phyloP scores from a whole-genome alignment of 2,797 vertebrate genomes.

The Gambelia wislizenii region DNA sequence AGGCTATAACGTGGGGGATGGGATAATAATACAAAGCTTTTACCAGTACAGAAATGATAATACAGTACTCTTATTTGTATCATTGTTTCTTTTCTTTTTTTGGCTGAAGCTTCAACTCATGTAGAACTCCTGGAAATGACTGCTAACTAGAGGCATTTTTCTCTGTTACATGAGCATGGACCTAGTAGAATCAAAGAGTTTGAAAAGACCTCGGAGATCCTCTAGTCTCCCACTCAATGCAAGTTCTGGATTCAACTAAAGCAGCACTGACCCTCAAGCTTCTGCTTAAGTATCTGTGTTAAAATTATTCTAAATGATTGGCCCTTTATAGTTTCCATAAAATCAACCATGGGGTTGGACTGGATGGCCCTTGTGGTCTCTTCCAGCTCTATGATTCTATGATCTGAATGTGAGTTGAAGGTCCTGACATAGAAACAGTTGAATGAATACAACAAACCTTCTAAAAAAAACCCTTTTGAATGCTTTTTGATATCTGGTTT shows the following conservation, averaged over 20 bases:
- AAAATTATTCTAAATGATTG: not conserved
- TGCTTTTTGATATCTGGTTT: not conserved
- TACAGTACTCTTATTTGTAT: not conserved
- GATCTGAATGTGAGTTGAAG: not conserved
- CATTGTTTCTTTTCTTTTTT: not conserved
- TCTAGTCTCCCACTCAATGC: not conserved
- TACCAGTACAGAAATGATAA: not conserved
- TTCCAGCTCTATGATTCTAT: too few relatives aligned
- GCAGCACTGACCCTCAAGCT: not conserved
- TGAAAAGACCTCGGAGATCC: not conserved
- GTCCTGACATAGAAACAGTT: not conserved
- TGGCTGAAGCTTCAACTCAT: not conserved
- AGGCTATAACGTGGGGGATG: conserved; percentile 11
- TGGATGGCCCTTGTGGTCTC: too few relatives aligned
- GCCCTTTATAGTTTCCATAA: not conserved
- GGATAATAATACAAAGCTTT: conserved; percentile 1
- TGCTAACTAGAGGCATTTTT: not conserved
- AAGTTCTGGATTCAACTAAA: not conserved
- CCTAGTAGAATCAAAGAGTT: not conserved
- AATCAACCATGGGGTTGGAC: too few relatives aligned
- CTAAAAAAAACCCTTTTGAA: too few relatives aligned
- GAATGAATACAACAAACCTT: not conserved
- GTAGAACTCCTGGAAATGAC: not conserved
- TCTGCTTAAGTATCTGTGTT: conserved; percentile 7
- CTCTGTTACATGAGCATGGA: not conserved